These are phyloP conservation scores for Mustela nigripes DNA, from an alignment of 2,113 vertebrate genomes.

Conservation along the genomic window DNA sequence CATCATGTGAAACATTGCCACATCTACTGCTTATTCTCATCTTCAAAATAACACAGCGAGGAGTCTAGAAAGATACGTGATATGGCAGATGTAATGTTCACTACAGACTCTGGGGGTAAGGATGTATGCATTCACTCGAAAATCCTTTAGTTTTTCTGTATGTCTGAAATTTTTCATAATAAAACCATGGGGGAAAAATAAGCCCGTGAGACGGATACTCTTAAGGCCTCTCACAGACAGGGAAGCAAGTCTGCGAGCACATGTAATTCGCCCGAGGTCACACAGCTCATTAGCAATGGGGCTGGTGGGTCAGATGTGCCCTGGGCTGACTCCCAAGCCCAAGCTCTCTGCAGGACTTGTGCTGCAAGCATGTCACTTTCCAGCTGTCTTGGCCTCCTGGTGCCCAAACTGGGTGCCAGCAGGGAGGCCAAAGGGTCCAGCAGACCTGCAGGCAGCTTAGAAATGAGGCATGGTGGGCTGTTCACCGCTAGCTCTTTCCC, in stretches of 20 bases:
- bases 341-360: neutral
- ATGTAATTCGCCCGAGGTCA: neutral
- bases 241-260: neutral
- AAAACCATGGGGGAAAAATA: neutral
- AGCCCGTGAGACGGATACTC: neutral
- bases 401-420: neutral
- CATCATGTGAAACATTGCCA: neutral
- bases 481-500: neutral
- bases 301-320: neutral
- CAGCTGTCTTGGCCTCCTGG: neutral
- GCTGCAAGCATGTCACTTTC: neutral
- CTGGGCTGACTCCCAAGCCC: conserved; percentile 18
- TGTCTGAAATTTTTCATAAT: neutral
- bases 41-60: neutral
- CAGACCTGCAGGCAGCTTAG: neutral
- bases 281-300: neutral
- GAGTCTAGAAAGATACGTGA: neutral
- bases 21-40: neutral
- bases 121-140: neutral
- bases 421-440: neutral
- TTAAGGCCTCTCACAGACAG: neutral
- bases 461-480: neutral
- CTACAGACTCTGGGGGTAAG: neutral
- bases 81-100: neutral
- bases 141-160: neutral